These are phyloP conservation scores for Amorpha juglandis DNA, from an alignment of 2,888 invertebrate genomes.

Conservation along the genomic window DNA sequence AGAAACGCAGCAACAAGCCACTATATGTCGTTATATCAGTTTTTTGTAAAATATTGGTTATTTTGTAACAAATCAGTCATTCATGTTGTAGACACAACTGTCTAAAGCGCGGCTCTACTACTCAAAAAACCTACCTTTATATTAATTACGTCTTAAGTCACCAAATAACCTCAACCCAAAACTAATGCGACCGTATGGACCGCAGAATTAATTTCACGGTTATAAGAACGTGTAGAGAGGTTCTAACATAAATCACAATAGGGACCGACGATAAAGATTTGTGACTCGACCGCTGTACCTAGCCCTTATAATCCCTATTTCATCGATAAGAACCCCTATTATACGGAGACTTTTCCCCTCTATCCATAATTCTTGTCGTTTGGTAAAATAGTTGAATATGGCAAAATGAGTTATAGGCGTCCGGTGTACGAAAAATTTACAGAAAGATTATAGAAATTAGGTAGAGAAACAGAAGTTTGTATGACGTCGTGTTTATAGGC, in stretches of 20 bases:
- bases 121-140: too few relatives aligned
- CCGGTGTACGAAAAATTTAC: not conserved
- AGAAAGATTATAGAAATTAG: not conserved
- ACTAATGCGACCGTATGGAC: not conserved
- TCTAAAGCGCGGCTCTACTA: too few relatives aligned
- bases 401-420: conserved; percentile 9
- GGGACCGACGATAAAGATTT: conserved; percentile 57
- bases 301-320: conserved; percentile 54
- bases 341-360: conserved; percentile 20
- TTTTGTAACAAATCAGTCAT: too few relatives aligned
- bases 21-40: too few relatives aligned
- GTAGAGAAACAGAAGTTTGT: not conserved
- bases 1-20: too few relatives aligned
- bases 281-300: conserved; percentile 48
- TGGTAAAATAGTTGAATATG: conserved; percentile 4
- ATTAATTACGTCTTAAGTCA: too few relatives aligned
- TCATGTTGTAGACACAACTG: too few relatives aligned
- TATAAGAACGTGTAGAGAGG: conserved; percentile 15
- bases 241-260: conserved; percentile 23
- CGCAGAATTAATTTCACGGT: conserved; percentile 20
- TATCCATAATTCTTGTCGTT: conserved; percentile 22
- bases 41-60: too few relatives aligned
- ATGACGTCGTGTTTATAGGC: too few relatives aligned
- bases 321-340: conserved; percentile 49
- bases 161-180: conserved; percentile 14